phyloP scores from a whole-genome alignment of 2,797 vertebrate species.

The Arrhamphus sclerolepis region DNA sequence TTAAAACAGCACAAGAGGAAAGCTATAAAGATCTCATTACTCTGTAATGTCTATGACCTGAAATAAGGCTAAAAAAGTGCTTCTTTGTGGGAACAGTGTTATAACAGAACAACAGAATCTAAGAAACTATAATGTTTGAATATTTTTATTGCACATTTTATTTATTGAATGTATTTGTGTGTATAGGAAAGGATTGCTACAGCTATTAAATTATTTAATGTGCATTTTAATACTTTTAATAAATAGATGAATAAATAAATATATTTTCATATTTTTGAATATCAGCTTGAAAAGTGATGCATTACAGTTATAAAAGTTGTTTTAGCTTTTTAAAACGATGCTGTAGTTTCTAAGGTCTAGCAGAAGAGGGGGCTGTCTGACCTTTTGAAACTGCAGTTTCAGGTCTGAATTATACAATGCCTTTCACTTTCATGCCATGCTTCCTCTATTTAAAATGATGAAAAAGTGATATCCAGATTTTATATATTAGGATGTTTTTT shows the following conservation, averaged over 20 bases:
- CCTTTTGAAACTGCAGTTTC: constrained; percentile 5
- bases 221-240: constrained; percentile 52
- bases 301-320: no score
- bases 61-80: constrained; percentile 9
- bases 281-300: no score
- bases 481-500: no score
- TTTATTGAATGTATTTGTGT: constrained; percentile 54
- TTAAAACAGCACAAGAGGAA: constrained; percentile 10
- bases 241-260: constrained; percentile 13
- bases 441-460: no score
- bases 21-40: constrained; percentile 14
- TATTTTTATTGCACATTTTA: constrained; percentile 54
- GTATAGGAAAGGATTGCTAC: constrained; percentile 22
- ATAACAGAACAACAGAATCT: constrained; percentile 35
- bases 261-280: not conserved
- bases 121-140: constrained; percentile 50
- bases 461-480: no score
- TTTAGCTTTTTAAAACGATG: not conserved
- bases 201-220: constrained; percentile 38
- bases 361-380: constrained; percentile 59
- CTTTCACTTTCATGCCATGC: no score
- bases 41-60: constrained; percentile 21
- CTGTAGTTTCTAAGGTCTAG: constrained; percentile 35
- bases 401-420: not conserved
- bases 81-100: constrained; percentile 16